These are phyloP conservation scores for Ceryle rudis DNA, from an alignment of 2,797 vertebrate species.

Conservation along the genomic window DNA sequence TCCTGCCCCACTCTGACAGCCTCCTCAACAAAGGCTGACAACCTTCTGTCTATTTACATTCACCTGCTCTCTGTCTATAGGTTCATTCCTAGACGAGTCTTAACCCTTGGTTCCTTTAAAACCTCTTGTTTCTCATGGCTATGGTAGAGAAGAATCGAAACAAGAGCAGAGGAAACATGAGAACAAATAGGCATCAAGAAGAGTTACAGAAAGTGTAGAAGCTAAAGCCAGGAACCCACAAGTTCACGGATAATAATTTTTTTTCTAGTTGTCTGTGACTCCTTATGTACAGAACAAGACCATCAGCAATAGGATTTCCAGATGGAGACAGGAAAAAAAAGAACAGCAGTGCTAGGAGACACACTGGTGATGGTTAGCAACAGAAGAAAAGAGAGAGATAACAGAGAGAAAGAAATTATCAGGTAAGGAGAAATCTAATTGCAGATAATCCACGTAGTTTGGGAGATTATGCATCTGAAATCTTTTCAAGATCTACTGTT, in stretches of 20 bases:
- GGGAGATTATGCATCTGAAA: background rate
- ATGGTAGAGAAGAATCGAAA: background rate
- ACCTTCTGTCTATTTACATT: background rate
- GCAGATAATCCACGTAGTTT: background rate
- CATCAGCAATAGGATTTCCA: background rate
- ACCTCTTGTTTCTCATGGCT: background rate
- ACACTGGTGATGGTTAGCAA: background rate
- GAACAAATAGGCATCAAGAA: background rate
- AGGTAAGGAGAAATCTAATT: background rate
- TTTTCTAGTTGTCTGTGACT: background rate
- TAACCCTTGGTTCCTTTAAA: background rate
- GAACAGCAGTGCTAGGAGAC: background rate
- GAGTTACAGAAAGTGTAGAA: background rate
- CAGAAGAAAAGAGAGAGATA: background rate
- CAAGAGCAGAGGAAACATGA: background rate
- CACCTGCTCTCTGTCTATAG: background rate
- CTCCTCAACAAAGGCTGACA: background rate
- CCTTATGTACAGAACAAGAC: background rate
- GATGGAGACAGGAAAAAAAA: background rate
- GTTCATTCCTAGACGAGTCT: background rate
- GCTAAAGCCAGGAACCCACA: background rate
- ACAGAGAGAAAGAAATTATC: background rate
- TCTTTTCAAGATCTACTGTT: background rate
- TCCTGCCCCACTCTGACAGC: background rate
- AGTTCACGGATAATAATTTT: background rate